These are phyloP conservation scores for Eucidaris tribuloides DNA, from an alignment of 35 echinoderm and acorn worm genomes.

Conservation along the genomic window DNA sequence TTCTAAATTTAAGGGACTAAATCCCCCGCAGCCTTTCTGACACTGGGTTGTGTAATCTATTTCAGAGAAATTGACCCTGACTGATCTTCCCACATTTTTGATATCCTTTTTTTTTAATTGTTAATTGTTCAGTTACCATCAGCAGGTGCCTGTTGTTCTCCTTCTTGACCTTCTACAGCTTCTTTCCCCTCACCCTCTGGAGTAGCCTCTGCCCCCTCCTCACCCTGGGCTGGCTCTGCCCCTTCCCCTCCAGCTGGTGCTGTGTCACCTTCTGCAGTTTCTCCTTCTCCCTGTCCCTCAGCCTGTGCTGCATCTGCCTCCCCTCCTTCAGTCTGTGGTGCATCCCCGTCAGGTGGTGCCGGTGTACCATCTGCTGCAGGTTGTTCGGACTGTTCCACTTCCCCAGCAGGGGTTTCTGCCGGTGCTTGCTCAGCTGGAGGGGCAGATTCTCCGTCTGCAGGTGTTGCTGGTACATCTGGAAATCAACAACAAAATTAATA, in stretches of 20 bases:
- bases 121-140: background rate
- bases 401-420: background rate
- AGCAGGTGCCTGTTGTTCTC: slow-evolving; percentile 11
- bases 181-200: slow-evolving; percentile 15
- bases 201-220: slow-evolving; percentile 12
- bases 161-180: slow-evolving; percentile 5
- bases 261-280: slow-evolving; percentile 15
- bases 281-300: background rate
- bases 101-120: too few relatives aligned
- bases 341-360: background rate
- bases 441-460: background rate
- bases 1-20: too few relatives aligned
- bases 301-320: background rate
- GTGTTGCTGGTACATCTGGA: too few relatives aligned
- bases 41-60: too few relatives aligned
- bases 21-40: too few relatives aligned
- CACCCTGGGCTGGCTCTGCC: background rate
- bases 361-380: background rate
- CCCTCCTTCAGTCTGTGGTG: background rate
- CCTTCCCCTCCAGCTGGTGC: background rate
- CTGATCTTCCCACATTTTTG: too few relatives aligned
- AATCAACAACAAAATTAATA: background rate
- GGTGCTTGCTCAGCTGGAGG: background rate
- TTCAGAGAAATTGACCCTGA: too few relatives aligned
- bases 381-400: background rate